phyloP scores from a whole-genome alignment of 2,797 vertebrate species.

The Phylloscopus collybita region DNA sequence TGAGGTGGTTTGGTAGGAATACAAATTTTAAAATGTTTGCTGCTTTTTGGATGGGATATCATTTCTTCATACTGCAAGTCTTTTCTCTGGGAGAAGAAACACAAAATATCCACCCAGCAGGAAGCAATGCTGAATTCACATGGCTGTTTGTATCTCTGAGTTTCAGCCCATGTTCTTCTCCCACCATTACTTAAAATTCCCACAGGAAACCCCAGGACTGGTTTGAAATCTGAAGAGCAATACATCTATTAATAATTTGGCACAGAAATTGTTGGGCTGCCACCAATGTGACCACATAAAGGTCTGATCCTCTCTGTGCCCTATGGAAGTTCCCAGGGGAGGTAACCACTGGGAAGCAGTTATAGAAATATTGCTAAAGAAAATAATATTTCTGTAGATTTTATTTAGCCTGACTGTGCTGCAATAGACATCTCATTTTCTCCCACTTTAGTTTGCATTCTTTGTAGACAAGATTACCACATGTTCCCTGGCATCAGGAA shows the following conservation, averaged over 20 bases:
- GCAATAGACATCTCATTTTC: not conserved
- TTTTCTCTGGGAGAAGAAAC: not conserved
- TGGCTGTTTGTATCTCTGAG: not conserved
- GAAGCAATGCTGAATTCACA: not conserved
- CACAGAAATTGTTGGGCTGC: not conserved
- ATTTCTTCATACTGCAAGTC: not conserved
- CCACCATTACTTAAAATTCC: not conserved
- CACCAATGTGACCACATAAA: not conserved
- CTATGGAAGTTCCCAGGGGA: not conserved
- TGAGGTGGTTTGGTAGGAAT: not conserved
- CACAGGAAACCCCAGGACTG: not conserved
- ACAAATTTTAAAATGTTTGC: not conserved
- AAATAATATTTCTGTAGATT: not conserved
- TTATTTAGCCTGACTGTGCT: not conserved
- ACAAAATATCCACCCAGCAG: not conserved
- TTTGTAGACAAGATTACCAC: not conserved
- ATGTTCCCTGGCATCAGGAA: not conserved
- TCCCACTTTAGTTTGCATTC: not conserved
- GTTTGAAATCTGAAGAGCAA: not conserved
- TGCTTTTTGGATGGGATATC: not conserved
- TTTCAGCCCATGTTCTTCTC: not conserved
- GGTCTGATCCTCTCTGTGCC: not conserved
- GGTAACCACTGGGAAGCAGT: not conserved
- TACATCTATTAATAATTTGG: not conserved
- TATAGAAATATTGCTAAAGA: not conserved